These are phyloP conservation scores for Limonius californicus DNA, from an alignment of 1,140 invertebrate genomes.

Conservation along the genomic window DNA sequence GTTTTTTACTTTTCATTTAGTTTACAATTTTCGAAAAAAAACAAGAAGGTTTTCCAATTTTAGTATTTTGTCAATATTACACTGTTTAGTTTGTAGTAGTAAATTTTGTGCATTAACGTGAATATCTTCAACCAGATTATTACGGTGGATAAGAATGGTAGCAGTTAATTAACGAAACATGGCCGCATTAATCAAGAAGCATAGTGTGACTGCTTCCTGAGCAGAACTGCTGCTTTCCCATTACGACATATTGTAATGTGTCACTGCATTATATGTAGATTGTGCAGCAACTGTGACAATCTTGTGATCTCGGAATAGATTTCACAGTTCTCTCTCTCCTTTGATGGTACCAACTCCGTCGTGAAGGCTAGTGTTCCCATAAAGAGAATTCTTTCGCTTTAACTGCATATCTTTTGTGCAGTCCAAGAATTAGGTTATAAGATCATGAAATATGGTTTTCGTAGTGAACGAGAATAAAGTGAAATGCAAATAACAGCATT, in stretches of 20 bases:
- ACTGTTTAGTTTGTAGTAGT: no score
- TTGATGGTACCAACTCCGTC: constrained; percentile 4
- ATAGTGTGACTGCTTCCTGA: constrained; percentile 9
- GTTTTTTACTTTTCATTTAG: no score
- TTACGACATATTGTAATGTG: constrained; percentile 10
- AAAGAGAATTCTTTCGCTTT: no score
- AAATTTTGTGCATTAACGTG: background rate
- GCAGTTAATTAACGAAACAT: constrained; percentile 9
- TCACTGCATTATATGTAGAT: constrained; percentile 13
- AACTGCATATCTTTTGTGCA: background rate
- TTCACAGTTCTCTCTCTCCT: constrained; percentile 6
- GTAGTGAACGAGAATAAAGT: no score
- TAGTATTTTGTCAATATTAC: no score
- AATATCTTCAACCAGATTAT: constrained; percentile 1
- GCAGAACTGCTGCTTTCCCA: constrained; percentile 1
- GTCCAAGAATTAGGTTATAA: background rate
- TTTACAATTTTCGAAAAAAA: no score
- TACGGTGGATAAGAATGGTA: background rate
- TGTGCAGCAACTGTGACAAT: constrained; percentile 11
- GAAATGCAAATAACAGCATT: constrained; percentile 5
- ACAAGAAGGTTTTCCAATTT: no score
- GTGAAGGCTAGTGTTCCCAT: background rate
- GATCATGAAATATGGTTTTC: background rate
- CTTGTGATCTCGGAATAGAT: constrained; percentile 5
- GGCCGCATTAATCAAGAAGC: constrained; percentile 13